Conservation (phyloP, 2,113 vertebrate species). For the Ceyx melanurus region DNA sequence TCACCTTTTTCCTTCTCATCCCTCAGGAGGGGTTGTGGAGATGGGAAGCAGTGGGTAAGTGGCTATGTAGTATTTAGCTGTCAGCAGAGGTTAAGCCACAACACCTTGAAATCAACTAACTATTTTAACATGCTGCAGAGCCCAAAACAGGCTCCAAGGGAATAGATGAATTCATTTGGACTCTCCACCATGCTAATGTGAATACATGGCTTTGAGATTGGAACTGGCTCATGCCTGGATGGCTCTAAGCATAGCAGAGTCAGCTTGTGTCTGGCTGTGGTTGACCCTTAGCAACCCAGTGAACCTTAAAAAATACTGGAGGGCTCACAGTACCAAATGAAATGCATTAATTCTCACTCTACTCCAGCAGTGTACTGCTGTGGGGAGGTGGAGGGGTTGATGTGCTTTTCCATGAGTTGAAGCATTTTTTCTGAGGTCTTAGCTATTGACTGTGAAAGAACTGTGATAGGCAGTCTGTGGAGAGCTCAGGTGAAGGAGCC, state of each 20-base stretch:
- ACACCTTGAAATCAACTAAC: slow-evolving; percentile 20
- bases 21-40: no score
- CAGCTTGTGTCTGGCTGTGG: slow-evolving; percentile 59
- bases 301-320: slow-evolving; percentile 67
- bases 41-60: no score
- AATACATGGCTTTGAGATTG: slow-evolving; percentile 42
- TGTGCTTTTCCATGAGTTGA: not conserved
- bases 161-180: slow-evolving; percentile 35
- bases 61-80: no score
- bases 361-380: not conserved
- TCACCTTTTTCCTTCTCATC: no score
- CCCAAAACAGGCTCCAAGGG: not conserved
- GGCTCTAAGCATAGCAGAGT: slow-evolving; percentile 35
- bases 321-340: slow-evolving; percentile 5
- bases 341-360: slow-evolving; percentile 39
- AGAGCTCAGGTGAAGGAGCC: not conserved
- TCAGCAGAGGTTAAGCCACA: no score
- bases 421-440: not conserved
- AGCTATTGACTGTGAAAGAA: not conserved
- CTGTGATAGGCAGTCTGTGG: not conserved
- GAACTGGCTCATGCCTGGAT: slow-evolving; percentile 49
- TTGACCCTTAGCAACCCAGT: slow-evolving; percentile 60
- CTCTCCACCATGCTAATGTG: slow-evolving; percentile 30
- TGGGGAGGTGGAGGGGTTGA: not conserved
- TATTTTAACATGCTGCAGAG: not conserved